A percentile compares a stretch with the other conserved stretches of the same genome.
These are phyloP conservation scores for Melanotaenia maccullochi DNA, from an alignment of 2,797 vertebrate species.

Conservation along the genomic window DNA sequence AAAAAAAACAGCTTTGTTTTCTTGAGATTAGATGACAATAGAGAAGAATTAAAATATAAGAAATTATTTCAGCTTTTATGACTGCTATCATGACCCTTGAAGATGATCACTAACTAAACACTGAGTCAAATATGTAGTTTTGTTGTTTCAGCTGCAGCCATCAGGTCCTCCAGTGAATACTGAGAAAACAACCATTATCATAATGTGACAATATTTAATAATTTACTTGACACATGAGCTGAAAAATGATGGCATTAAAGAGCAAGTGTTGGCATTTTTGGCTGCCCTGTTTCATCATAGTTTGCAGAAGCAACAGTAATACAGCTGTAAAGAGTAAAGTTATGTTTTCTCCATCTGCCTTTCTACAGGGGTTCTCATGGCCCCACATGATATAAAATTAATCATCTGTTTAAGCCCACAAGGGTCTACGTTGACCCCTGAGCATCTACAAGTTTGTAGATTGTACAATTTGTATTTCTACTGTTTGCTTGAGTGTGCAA, in stretches of 20 bases:
- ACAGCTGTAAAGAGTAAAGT: not conserved
- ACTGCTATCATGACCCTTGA: not conserved
- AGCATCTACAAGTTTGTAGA: not conserved
- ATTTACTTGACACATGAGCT: too few relatives aligned
- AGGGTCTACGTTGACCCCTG: not conserved
- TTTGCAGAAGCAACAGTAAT: not conserved
- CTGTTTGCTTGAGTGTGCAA: not conserved
- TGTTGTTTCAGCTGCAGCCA: not conserved
- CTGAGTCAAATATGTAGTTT: not conserved
- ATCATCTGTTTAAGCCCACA: not conserved
- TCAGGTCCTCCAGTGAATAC: too few relatives aligned
- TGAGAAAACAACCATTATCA: too few relatives aligned
- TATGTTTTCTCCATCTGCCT: too few relatives aligned
- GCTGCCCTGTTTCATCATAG: too few relatives aligned
- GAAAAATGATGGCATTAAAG: too few relatives aligned
- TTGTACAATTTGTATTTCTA: not conserved
- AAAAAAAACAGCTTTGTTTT: not conserved
- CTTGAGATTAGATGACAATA: not conserved
- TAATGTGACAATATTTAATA: too few relatives aligned
- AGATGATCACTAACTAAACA: not conserved
- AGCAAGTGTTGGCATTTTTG: too few relatives aligned
- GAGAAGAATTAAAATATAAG: not conserved
- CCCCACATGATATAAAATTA: not conserved
- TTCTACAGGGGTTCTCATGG: not conserved
- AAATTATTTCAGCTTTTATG: not conserved